Evolutionary conservation across 2,113 vertebrate genomes (phyloP).

Genomic region (Nothobranchius kuhntae): DNA sequence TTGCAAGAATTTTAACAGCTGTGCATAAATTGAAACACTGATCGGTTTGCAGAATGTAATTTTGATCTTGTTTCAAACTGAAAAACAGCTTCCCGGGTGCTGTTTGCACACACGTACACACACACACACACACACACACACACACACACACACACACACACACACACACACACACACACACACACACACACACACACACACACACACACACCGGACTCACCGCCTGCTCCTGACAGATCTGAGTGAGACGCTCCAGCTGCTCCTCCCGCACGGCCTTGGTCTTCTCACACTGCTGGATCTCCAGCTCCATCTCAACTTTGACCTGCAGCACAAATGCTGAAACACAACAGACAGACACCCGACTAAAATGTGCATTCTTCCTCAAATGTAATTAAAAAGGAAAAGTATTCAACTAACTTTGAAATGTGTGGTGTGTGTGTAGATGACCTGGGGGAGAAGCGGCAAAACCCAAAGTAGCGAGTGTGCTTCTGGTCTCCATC

Average conservation of each 20-base stretch:
- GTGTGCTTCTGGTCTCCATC: too few relatives aligned
- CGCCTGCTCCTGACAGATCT: slow-evolving; percentile 99
- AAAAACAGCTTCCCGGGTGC: background rate
- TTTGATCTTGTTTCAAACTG: too few relatives aligned
- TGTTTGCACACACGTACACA: background rate
- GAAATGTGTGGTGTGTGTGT: too few relatives aligned
- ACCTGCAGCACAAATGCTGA: slow-evolving; percentile 93
- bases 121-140: background rate
- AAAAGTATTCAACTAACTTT: too few relatives aligned
- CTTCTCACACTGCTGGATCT: slow-evolving; percentile 97
- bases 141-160: background rate
- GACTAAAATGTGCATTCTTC: background rate
- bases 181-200: background rate
- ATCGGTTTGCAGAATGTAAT: background rate
- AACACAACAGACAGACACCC: background rate
- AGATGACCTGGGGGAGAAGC: too few relatives aligned
- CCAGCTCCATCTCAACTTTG: slow-evolving; percentile 97
- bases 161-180: background rate
- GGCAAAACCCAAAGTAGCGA: too few relatives aligned
- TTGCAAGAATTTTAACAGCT: background rate
- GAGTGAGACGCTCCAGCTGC: slow-evolving; percentile 96
- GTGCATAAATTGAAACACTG: background rate
- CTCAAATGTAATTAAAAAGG: too few relatives aligned
- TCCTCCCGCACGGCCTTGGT: slow-evolving; percentile 94
- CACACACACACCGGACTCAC: slow-evolving; percentile 74